Conservation (phyloP, 2,113 vertebrate genomes). For the Mesitornis unicolor region DNA sequence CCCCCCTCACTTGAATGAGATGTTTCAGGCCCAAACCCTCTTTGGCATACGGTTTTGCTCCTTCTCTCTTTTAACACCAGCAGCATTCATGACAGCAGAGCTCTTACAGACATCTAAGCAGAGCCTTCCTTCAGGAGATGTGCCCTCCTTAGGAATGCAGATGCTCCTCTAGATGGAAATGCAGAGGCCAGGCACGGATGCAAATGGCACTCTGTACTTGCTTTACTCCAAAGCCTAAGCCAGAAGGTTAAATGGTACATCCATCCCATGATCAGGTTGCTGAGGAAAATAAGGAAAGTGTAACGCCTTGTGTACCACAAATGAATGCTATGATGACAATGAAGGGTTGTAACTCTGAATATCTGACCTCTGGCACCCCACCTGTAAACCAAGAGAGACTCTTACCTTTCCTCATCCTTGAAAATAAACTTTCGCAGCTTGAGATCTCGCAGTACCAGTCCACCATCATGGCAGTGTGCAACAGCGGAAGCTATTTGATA, state of each 20-base stretch:
- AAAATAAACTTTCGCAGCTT: slow-evolving; percentile 99
- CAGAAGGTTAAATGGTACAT: background rate
- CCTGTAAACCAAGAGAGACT: background rate
- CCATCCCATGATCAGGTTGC: background rate
- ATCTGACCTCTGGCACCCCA: background rate
- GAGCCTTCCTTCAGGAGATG: background rate
- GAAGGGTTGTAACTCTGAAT: background rate
- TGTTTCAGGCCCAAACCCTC: background rate
- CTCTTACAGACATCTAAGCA: background rate
- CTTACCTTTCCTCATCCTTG: slow-evolving; percentile 95
- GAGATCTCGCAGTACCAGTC: slow-evolving; percentile 96
- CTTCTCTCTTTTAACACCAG: background rate
- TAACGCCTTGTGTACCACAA: background rate
- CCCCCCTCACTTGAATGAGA: background rate
- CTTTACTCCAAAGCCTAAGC: background rate
- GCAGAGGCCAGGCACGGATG: background rate
- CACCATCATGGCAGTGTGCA: slow-evolving; percentile 95
- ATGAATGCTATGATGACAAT: fast-evolving
- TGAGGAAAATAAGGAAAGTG: background rate
- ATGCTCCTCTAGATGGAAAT: background rate
- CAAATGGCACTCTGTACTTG: background rate
- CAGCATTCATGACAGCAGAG: fast-evolving
- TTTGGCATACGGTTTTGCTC: background rate
- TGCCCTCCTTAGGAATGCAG: background rate
- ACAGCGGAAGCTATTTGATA: slow-evolving; percentile 96